Conservation (phyloP, 2,888 invertebrate genomes). For the Agriotes lineatus region DNA sequence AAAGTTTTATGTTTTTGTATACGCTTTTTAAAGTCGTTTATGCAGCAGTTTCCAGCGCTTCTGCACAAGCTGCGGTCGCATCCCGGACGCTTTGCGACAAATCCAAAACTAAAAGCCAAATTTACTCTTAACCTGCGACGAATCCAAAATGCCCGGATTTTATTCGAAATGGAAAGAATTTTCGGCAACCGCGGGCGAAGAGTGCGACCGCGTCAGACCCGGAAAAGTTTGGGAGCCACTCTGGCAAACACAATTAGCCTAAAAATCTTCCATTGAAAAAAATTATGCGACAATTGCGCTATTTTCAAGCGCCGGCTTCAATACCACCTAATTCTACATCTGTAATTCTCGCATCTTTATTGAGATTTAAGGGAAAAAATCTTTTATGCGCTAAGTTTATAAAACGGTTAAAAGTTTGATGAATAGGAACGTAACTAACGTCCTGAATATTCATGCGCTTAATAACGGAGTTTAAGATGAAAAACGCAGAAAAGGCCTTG, state of each 20-base stretch:
- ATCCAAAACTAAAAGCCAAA: too few relatives aligned
- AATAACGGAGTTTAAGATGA: conserved; percentile 49
- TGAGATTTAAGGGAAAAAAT: conserved; percentile 57
- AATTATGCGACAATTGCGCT: conserved; percentile 60
- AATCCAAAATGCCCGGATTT: too few relatives aligned
- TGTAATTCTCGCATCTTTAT: conserved; percentile 59
- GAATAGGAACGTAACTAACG: conserved; percentile 59
- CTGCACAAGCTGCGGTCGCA: conserved; percentile 25
- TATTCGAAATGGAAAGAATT: too few relatives aligned
- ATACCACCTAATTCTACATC: conserved; percentile 61
- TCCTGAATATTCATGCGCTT: conserved; percentile 60
- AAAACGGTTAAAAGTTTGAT: conserved; percentile 58
- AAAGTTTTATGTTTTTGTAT: conserved; percentile 57
- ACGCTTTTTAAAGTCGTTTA: conserved; percentile 50
- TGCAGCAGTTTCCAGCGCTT: conserved; percentile 44
- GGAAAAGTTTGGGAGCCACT: conserved; percentile 43
- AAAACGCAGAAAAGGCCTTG: conserved; percentile 38
- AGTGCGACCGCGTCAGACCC: background rate
- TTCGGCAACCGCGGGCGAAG: too few relatives aligned
- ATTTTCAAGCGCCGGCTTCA: conserved; percentile 59
- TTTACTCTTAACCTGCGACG: too few relatives aligned
- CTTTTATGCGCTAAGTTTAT: conserved; percentile 59
- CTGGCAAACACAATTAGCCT: conserved; percentile 54
- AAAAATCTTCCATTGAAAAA: conserved; percentile 57
- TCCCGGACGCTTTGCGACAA: too few relatives aligned